Percentiles rank a stretch among this genome's conserved stretches.
These are phyloP conservation scores for Brachystomella parvula DNA, from an alignment of 1,140 invertebrate species.

Conservation along the genomic window DNA sequence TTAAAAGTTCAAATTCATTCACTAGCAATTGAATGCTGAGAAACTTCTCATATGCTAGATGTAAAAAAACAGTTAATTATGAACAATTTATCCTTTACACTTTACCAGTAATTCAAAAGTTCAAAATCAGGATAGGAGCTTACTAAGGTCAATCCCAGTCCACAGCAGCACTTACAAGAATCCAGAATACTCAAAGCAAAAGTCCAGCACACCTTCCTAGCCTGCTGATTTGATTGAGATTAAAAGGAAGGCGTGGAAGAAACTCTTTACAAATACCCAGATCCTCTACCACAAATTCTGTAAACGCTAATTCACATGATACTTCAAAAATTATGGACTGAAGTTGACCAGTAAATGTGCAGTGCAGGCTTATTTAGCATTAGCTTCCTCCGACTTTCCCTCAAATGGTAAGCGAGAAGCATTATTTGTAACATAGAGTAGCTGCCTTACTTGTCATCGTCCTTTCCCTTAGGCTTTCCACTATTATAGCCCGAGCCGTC, in stretches of 20 bases:
- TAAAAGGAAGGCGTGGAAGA: not conserved
- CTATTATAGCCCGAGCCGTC: not conserved
- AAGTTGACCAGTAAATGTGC: not conserved
- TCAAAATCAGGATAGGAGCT: not conserved
- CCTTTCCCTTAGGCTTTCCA: not conserved
- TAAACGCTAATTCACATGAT: not conserved
- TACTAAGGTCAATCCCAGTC: not conserved
- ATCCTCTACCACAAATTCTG: not conserved
- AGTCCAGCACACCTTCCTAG: not conserved
- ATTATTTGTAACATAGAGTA: not conserved
- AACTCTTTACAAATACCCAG: too few species aligned
- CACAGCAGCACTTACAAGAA: not conserved
- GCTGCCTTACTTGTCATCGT: constrained; percentile 4
- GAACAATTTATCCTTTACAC: not conserved
- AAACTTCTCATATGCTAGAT: too few species aligned
- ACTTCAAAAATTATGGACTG: not conserved
- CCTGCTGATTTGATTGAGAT: not conserved
- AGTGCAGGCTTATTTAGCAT: not conserved
- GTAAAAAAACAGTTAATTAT: too few species aligned
- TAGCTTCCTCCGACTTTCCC: not conserved
- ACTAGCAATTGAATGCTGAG: not conserved
- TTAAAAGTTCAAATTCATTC: not conserved
- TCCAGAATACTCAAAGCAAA: not conserved
- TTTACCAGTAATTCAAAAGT: not conserved
- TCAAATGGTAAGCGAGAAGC: not conserved